Evolutionary conservation across 2,888 invertebrate species (phyloP).

Genomic region (Rhogogaster chlorosoma): DNA sequence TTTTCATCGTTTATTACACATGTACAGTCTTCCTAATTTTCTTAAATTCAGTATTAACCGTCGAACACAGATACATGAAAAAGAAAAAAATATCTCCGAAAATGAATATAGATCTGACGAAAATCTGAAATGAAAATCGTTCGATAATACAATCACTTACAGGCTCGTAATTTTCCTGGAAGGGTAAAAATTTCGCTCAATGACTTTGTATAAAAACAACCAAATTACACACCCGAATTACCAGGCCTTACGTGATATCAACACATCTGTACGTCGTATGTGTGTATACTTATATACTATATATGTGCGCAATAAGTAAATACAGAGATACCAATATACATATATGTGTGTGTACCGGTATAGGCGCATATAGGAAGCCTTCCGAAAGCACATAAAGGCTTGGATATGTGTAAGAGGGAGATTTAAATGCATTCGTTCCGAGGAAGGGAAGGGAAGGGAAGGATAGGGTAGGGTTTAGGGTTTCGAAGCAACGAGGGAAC

Average conservation of each 20-base stretch:
- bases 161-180: background rate
- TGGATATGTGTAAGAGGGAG: constrained; percentile 36
- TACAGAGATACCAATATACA: background rate
- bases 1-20: too few species aligned
- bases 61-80: too few species aligned
- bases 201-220: background rate
- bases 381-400: constrained; percentile 14
- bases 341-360: background rate
- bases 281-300: background rate
- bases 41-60: too few species aligned
- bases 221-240: background rate
- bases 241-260: background rate
- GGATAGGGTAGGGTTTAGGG: background rate
- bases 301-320: background rate
- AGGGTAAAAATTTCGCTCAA: background rate
- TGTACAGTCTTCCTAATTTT: too few species aligned
- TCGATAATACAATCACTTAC: background rate
- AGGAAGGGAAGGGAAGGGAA: background rate
- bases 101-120: background rate
- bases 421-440: constrained; percentile 42
- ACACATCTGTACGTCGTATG: background rate
- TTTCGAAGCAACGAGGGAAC: constrained; percentile 11
- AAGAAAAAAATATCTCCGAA: background rate
- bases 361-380: background rate
- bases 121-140: background rate